Base-by-base conservation (phyloP, 2,113 vertebrate species). In the Rhizomys pruinosus region DNA sequence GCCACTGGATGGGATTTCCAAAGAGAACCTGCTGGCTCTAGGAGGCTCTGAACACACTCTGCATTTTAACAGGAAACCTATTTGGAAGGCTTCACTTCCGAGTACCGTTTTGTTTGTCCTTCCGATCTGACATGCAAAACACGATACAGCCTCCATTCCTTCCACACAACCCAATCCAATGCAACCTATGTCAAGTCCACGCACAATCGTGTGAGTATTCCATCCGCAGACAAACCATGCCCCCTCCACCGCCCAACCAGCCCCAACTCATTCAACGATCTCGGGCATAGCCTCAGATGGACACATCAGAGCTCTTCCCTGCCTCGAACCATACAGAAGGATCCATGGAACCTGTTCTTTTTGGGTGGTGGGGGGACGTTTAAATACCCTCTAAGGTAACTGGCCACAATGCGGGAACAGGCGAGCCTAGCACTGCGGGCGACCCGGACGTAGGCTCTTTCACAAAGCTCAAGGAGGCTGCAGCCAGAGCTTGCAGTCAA, bases 121-220 rank as follows among this genome's bases (percentile, higher is more conserved):
- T 95, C 89, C 94, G 95, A 81, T 73, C 90, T 93, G 96, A 84
- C 84, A 68, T 52, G 95, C 96, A 97, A 96, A 97, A 97, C 97
- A 95, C 15, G 95, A 87, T 87, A 95, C 95, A 94, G 96, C 92
- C 97, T 97, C 97, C 97, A 97, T 97, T 93, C 97, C 96, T 94
- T 77, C 94, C 91, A 93, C 25, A 61, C 1, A 22, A 89, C 96
- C 94, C 90, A 80, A 90, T 39, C 92, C 92, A 94, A 97, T 95
- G 95, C 96, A 78, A 86, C 42, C 4, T 42, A 96, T 44, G 94
- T 87, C 2, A 15, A 94, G 94, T 22, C 64, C 27, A 94, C 42
- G 7, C 91, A 39, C 77, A 91, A 20, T 81, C 95, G 79, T 27
- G 78, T 44, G 93, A 78, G 94, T 76, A 25, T n/a, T 94, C 94